phyloP scores from a whole-genome alignment of 2,888 invertebrate species.

The Ectropis crepuscularia region DNA sequence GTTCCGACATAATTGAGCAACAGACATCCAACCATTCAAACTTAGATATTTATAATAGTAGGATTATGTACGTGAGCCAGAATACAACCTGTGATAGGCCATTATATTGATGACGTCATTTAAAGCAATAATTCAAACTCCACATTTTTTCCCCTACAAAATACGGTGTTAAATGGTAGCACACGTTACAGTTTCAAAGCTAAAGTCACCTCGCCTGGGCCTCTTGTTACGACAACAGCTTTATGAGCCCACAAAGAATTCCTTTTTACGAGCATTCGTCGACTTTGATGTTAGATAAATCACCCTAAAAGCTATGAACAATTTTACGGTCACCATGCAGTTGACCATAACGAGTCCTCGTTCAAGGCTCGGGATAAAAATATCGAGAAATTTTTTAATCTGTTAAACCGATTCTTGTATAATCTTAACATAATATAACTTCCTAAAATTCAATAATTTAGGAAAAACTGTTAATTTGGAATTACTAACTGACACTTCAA shows the following conservation, averaged over 20 bases:
- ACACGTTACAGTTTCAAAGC: slow-evolving; percentile 30
- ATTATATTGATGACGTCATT: background rate
- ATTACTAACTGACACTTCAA: too few species aligned
- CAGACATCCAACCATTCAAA: too few species aligned
- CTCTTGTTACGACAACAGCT: slow-evolving; percentile 45
- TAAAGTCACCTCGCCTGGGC: slow-evolving; percentile 43
- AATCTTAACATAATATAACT: too few species aligned
- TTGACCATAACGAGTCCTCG: slow-evolving; percentile 47
- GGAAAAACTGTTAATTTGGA: too few species aligned
- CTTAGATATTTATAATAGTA: too few species aligned
- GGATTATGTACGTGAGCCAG: too few species aligned
- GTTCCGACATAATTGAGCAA: too few species aligned
- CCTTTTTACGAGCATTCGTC: slow-evolving; percentile 56
- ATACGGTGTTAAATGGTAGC: slow-evolving; percentile 4
- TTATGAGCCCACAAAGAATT: slow-evolving; percentile 53
- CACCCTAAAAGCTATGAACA: slow-evolving; percentile 48
- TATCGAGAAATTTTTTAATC: too few species aligned
- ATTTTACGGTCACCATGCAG: slow-evolving; percentile 47
- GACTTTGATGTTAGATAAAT: slow-evolving; percentile 57
- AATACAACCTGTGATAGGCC: too few species aligned
- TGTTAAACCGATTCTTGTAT: too few species aligned
- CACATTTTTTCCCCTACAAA: too few species aligned
- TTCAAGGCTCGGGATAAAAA: slow-evolving; percentile 42
- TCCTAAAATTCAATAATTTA: too few species aligned
- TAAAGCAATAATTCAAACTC: background rate